Evolutionary conservation across 1,140 invertebrate genomes (phyloP).

Genomic region (Adoxophyes honmai): DNA sequence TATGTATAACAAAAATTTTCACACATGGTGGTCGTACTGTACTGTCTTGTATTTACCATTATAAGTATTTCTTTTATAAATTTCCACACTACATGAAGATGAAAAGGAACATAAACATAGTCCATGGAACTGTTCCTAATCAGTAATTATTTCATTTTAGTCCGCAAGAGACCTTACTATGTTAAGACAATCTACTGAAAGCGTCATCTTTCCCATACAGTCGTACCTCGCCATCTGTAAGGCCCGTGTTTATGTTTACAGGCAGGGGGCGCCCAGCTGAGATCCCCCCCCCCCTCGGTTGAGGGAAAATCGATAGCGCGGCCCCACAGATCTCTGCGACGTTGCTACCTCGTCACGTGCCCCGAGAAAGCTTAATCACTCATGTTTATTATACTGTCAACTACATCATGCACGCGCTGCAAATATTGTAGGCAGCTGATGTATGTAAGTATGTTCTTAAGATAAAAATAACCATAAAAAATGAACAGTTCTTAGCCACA

Average conservation of each 20-base stretch:
- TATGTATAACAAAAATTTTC: too few relatives aligned
- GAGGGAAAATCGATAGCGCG: conserved; percentile 2
- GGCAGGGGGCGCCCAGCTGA: background rate
- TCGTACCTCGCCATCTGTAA: conserved; percentile 5
- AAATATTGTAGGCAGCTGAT: too few relatives aligned
- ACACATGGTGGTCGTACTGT: too few relatives aligned
- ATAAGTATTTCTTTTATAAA: too few relatives aligned
- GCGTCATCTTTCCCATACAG: background rate
- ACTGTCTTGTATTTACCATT: too few relatives aligned
- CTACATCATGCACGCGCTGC: background rate
- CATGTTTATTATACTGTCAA: conserved; percentile 6
- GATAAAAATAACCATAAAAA: too few relatives aligned
- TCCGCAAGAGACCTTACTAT: background rate
- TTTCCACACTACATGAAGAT: too few relatives aligned
- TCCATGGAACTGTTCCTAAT: too few relatives aligned
- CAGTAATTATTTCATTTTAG: background rate
- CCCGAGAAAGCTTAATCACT: conserved; percentile 11
- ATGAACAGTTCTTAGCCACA: too few relatives aligned
- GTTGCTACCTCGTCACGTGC: conserved; percentile 11
- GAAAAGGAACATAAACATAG: too few relatives aligned
- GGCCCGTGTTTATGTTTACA: conserved; percentile 8
- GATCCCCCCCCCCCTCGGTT: conserved; percentile 1
- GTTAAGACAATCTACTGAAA: too few relatives aligned
- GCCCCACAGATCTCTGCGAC: conserved; percentile 13
- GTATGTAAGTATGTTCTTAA: too few relatives aligned